phyloP scores from a whole-genome alignment of 1,140 invertebrate genomes.

The Triops longicaudatus region DNA sequence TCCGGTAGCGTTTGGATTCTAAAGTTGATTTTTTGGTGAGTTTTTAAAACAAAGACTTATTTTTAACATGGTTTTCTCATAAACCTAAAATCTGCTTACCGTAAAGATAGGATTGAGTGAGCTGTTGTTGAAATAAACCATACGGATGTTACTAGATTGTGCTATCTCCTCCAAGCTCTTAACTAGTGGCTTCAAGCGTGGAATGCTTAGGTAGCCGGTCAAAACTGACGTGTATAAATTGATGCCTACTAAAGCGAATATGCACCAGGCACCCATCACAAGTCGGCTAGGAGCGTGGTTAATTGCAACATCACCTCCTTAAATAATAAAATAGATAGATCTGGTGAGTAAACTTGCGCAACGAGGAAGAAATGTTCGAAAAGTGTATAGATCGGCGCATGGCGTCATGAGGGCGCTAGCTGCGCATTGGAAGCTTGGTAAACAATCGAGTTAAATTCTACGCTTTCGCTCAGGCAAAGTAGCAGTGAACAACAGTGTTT shows the following conservation, averaged over 20 bases:
- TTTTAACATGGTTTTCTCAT: no score
- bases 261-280: neutral
- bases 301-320: neutral
- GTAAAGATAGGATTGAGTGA: neutral
- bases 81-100: neutral
- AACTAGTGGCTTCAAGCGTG: neutral
- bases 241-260: neutral
- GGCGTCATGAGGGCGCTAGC: no score
- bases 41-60: no score
- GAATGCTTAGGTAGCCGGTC: neutral
- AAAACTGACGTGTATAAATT: neutral
- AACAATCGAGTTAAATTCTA: no score
- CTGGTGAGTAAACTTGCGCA: no score
- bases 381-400: no score
- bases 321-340: no score
- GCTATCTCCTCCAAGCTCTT: neutral
- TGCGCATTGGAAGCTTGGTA: no score
- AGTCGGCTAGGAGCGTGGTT: neutral
- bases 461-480: no score
- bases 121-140: neutral
- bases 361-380: no score
- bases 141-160: neutral
- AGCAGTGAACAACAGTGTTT: no score
- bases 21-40: neutral
- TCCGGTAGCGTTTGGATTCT: neutral